Evolutionary conservation across 1,140 invertebrate species (phyloP), one percentile per base, ranked within the genome.

Genomic region (Mactra quadrangularis): DNA sequence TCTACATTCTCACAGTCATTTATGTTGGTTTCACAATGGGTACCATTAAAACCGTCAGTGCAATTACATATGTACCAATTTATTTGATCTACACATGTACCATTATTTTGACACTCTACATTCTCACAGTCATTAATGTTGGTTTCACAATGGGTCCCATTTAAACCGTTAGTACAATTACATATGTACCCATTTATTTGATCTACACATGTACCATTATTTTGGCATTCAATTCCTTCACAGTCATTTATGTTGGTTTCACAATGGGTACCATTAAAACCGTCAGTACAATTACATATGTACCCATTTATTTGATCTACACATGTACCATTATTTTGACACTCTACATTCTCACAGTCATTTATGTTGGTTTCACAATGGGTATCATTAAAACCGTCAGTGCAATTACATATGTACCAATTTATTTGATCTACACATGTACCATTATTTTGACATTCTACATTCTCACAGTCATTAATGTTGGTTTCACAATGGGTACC

Each of bases 21-120:
- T 9, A 27, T 6, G 38, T 84, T 47, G 13, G 17, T 2, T 31
- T 77, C 72, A 53, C 85, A 88, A 47, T 60, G 53, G 9, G 17
- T 11, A n/a, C 88, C 88, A 11, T 62, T 75, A 59, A 78, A 89
- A 6, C 85, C 88, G 17, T 81, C 22, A 50, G 71, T 57, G 60
- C 87, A 88, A 25, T 33, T 60, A 79, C 87, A 88, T n/a, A 72
- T 78, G 52, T 85, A 89, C 19, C 74, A 75, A n/a, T 83, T 79
- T 22, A 86, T 41, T n/a, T 66, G 31, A 31, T 88, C 85, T 0
- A 62, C 27, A 60, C 89, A 89, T 13, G 94, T 95, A 1, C 95
- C 95, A 1, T 94, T 95, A 72, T 96, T 95, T 22, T 94, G 94
- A 90, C 97, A 98, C 17, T 96, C 96, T 7, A 93, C 88, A 92